A percentile compares a stretch with the other conserved stretches of the same genome.
These are phyloP conservation scores for Syrrhaptes paradoxus DNA, from an alignment of 2,113 vertebrate genomes.

Conservation along the genomic window DNA sequence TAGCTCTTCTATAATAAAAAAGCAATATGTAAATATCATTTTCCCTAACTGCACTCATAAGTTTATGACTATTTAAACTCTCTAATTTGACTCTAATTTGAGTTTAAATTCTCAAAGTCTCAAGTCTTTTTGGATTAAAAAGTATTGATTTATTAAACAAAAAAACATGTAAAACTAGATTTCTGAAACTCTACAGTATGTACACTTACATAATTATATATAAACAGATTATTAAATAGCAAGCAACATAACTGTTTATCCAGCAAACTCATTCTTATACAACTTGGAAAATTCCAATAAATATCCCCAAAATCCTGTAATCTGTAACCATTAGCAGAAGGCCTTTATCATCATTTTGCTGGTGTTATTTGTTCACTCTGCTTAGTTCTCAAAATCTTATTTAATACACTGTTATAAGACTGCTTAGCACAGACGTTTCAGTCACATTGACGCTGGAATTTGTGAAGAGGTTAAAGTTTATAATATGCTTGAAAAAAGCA, in stretches of 20 bases:
- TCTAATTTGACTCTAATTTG: neutral
- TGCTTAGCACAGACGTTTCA: neutral
- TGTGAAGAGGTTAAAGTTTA: neutral
- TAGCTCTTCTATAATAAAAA: neutral
- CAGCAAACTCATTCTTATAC: neutral
- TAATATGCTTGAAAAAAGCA: neutral
- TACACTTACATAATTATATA: neutral
- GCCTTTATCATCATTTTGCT: neutral
- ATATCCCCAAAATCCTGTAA: neutral
- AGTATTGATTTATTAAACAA: neutral
- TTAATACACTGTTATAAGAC: neutral
- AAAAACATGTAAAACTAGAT: neutral
- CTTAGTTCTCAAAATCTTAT: neutral
- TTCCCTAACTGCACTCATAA: neutral
- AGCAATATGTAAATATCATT: neutral
- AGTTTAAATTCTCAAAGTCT: neutral
- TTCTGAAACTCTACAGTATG: neutral
- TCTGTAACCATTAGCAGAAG: neutral
- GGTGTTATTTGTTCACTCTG: neutral
- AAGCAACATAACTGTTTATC: neutral
- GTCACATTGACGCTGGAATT: neutral
- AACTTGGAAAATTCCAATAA: neutral
- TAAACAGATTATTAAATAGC: neutral
- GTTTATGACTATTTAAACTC: neutral
- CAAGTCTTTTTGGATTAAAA: neutral